Base-by-base conservation (phyloP, 2,113 vertebrate species). In the Corythornis madagascariensis region DNA sequence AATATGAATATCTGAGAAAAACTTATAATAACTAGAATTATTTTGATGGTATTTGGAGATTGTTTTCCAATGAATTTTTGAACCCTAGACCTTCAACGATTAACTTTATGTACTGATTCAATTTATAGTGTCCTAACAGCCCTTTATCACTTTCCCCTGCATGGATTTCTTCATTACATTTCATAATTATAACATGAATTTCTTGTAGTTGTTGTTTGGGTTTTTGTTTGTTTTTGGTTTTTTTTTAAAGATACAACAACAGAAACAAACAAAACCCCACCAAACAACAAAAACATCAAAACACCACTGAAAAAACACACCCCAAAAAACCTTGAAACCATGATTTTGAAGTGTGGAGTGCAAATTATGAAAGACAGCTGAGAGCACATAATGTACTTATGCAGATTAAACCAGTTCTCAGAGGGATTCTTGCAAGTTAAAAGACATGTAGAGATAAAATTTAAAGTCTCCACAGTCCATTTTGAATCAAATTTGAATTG, bases 401-500 rank as follows among this genome's bases (percentile, higher is more conserved):
- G 69, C 73, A 96, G 60, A 96, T 94, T 90, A 95, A 94, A 56
- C 19, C 28, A 76, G 16, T 87, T 93, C 65, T 97, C 65, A 70
- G 48, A 86, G 64, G 86, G 28, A 53, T 89, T 77, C 61, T 77
- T 83, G 29, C 47, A 81, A 67, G 69, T 59, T 93, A 85, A 76
- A 83, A 91, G 71, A 88, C 57, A 43, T 6, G 35, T 80, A 38
- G 26, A 89, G 48, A 93, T 78, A 90, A 96, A 92, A 89, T 79
- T 56, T 82, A 83, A 92, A 77, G 50, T 5, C 42, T 94, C 10
- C 3, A 2, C 85, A 91, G 64, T 79, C n/a, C 3, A 14, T 71
- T 88, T 88, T 40, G 95, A 97, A 96, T 94, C 87, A 79, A 66
- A 74, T 83, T 89, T 76, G 28, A 95, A 87, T 92, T 89, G 10